Evolutionary conservation across 2,888 invertebrate species (phyloP).

Genomic region (Sericinus montela): DNA sequence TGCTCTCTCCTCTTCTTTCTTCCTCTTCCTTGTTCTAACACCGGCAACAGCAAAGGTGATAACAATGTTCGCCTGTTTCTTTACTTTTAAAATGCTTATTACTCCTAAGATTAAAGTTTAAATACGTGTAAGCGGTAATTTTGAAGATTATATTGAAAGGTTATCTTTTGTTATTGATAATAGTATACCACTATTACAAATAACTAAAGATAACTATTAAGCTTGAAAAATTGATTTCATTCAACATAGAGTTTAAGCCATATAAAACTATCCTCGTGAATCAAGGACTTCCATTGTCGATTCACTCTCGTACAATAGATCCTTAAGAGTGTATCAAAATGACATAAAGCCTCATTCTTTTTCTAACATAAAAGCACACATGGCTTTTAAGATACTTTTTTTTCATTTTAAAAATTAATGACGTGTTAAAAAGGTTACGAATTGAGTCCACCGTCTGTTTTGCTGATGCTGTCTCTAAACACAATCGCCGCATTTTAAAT

Average conservation of each 20-base stretch:
- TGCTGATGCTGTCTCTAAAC: conserved; percentile 44
- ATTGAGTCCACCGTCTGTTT: conserved; percentile 33
- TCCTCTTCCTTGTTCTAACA: no score
- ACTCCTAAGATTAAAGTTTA: background rate
- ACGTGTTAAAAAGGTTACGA: conserved; percentile 76
- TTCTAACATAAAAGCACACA: conserved; percentile 61
- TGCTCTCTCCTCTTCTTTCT: no score
- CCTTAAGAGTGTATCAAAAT: conserved; percentile 75
- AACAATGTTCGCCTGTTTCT: no score
- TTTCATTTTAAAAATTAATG: conserved; percentile 72
- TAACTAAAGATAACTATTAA: conserved; percentile 71
- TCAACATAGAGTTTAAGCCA: conserved; percentile 60
- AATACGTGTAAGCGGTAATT: background rate
- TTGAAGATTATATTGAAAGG: conserved; percentile 38
- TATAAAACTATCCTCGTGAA: conserved; percentile 57
- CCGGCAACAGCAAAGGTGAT: no score
- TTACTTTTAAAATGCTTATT: no score
- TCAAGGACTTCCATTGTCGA: conserved; percentile 54
- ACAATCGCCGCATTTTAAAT: conserved; percentile 54
- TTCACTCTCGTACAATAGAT: conserved; percentile 56
- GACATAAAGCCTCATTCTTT: conserved; percentile 73
- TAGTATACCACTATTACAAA: conserved; percentile 29
- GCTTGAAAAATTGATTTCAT: conserved; percentile 77
- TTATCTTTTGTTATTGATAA: no score
- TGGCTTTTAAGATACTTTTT: conserved; percentile 49